Evolutionary conservation across 2,113 vertebrate species (phyloP).

Genomic region (Catharus bicknelli): DNA sequence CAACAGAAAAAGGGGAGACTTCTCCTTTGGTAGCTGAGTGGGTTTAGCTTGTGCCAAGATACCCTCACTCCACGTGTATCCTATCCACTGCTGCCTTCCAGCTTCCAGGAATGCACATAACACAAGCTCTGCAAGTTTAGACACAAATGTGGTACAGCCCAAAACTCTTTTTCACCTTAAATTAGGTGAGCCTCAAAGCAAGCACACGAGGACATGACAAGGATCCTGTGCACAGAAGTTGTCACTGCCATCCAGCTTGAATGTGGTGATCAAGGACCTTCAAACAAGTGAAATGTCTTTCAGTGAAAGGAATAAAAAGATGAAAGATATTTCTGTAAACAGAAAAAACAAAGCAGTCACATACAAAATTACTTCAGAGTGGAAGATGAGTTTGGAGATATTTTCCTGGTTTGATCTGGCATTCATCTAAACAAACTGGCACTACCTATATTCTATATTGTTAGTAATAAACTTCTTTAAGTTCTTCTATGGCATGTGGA

Average conservation of each 20-base stretch:
- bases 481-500: neutral
- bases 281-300: neutral
- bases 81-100: neutral
- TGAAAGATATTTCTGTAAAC: conserved; percentile 41
- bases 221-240: neutral
- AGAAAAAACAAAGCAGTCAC: conserved; percentile 5
- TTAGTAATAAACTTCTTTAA: neutral
- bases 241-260: neutral
- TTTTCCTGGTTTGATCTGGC: conserved; percentile 1
- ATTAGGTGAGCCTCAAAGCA: conserved; percentile 26
- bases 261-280: conserved; percentile 26
- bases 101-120: neutral
- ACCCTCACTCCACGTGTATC: no score
- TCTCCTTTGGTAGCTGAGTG: neutral
- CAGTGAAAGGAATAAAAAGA: neutral
- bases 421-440: neutral
- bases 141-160: neutral
- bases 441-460: neutral
- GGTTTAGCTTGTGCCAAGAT: neutral
- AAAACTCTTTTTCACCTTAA: neutral
- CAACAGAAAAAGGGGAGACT: neutral
- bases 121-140: neutral
- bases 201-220: neutral
- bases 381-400: neutral
- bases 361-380: neutral